Conservation (phyloP, 2,797 vertebrate species). For the Psittacula echo region DNA sequence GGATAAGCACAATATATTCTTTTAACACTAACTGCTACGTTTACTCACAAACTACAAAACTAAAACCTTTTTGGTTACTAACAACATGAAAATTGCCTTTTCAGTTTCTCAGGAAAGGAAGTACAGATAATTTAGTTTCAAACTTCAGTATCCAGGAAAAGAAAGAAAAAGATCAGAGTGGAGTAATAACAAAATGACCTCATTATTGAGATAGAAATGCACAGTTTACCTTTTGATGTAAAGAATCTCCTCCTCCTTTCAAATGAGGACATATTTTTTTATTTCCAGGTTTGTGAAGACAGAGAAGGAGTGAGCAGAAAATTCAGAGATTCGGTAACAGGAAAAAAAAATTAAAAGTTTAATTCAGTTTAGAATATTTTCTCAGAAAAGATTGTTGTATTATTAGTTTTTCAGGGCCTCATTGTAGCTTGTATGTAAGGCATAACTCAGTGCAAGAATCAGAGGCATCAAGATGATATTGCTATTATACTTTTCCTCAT, state of each 20-base stretch:
- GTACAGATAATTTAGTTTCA: not conserved
- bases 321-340: not conserved
- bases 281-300: conserved; percentile 23
- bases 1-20: not conserved
- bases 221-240: conserved; percentile 52
- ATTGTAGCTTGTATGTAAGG: not conserved
- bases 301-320: not conserved
- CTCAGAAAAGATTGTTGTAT: not conserved
- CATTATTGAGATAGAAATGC: conserved; percentile 18
- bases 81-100: not conserved
- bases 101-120: not conserved
- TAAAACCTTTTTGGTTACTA: not conserved
- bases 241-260: conserved; percentile 42
- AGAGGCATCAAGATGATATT: not conserved
- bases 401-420: not conserved
- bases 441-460: not conserved
- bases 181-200: conserved; percentile 41
- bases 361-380: not conserved
- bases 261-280: not conserved
- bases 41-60: not conserved
- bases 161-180: not conserved
- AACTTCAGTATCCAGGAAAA: conserved; percentile 32
- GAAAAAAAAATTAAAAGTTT: not conserved
- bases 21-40: not conserved
- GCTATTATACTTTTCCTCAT: not conserved